Conservation (phyloP, 2,888 invertebrate genomes). For the Eudasyphora cyanicolor region DNA sequence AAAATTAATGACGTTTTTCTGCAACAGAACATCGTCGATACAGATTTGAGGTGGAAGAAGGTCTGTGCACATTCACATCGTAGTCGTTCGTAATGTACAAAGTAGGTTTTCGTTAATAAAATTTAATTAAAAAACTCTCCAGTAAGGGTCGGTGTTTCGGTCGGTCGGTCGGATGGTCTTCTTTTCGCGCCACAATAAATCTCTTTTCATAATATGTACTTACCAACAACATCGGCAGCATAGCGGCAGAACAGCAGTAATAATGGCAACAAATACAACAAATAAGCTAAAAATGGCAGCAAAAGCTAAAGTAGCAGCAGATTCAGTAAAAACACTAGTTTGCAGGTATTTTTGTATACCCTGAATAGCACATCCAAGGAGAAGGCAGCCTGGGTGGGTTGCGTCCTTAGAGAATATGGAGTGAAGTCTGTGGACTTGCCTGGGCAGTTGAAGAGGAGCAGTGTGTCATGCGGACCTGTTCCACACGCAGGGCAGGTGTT, state of each 20-base stretch:
- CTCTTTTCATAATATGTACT: constrained; percentile 43
- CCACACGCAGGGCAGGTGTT: too few species aligned
- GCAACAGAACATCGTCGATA: constrained; percentile 1
- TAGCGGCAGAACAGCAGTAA: neutral
- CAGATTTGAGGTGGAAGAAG: neutral
- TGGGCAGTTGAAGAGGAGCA: too few species aligned
- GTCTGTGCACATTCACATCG: too few species aligned
- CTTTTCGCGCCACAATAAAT: constrained; percentile 51
- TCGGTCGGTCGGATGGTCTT: neutral
- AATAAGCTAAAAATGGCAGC: constrained; percentile 15
- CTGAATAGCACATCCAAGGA: too few species aligned
- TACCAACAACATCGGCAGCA: constrained; percentile 14
- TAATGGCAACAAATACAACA: constrained; percentile 2
- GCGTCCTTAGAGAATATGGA: too few species aligned
- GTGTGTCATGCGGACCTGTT: too few species aligned
- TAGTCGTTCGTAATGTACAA: neutral
- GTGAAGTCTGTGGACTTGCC: too few species aligned
- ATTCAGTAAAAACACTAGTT: too few species aligned
- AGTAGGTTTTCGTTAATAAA: constrained; percentile 42
- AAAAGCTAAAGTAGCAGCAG: neutral
- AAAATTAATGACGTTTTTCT: constrained; percentile 36
- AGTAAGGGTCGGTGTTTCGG: constrained; percentile 22
- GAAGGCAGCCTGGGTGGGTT: too few species aligned
- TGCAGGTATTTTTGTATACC: too few species aligned
- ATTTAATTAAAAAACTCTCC: constrained; percentile 60